A percentile compares a stretch with the other conserved stretches of the same genome.
phyloP scores from a whole-genome alignment of 2,113 vertebrate genomes.

The Scatophagus argus region DNA sequence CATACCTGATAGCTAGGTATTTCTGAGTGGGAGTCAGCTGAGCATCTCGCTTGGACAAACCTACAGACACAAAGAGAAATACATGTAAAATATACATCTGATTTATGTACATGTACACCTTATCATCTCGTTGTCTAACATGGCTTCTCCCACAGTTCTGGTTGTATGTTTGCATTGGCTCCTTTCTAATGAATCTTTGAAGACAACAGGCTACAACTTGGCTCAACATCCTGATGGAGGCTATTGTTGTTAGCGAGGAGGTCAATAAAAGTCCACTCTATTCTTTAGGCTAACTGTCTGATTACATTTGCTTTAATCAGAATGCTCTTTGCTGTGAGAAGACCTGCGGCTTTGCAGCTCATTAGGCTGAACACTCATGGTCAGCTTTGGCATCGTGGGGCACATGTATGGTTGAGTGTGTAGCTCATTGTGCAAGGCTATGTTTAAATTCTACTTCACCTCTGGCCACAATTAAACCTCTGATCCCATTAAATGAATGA shows the following conservation, averaged over 20 bases:
- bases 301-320: background rate
- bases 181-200: background rate
- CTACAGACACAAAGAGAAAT: conserved; percentile 74
- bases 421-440: background rate
- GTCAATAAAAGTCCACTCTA: background rate
- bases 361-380: conserved; percentile 9
- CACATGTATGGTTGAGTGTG: background rate
- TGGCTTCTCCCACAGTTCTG: background rate
- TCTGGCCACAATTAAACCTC: conserved; percentile 8
- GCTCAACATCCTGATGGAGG: background rate
- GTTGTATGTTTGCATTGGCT: background rate
- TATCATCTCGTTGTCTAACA: background rate
- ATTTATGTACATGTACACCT: background rate
- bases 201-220: background rate
- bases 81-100: background rate
- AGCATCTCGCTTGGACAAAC: conserved; percentile 91
- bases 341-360: conserved; percentile 19
- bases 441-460: conserved; percentile 4
- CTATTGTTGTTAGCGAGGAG: background rate
- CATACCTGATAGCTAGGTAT: conserved; percentile 96
- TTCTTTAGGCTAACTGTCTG: background rate
- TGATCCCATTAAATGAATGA: conserved; percentile 3
- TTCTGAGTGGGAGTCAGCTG: conserved; percentile 92
- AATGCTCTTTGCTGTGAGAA: conserved; percentile 27
- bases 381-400: background rate